Evolutionary conservation across 2,888 invertebrate genomes (phyloP).

Genomic region (Dastarcus helophoroides): DNA sequence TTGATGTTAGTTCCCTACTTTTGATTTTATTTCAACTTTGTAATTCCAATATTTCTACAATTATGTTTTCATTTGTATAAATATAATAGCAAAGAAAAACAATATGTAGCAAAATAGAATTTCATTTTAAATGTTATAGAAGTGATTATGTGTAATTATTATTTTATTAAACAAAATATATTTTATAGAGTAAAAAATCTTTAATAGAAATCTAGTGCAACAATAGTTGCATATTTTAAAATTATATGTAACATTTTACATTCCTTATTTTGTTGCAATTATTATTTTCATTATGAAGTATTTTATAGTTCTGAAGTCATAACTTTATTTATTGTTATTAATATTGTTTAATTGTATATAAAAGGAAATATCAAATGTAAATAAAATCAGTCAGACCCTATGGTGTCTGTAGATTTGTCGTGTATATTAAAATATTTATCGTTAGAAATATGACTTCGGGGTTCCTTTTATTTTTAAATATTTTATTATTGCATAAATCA

Average conservation of each 20-base stretch:
- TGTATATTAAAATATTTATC: conserved; percentile 24
- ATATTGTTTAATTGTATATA: conserved; percentile 35
- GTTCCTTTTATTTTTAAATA: conserved; percentile 34
- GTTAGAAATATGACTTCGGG: conserved; percentile 33
- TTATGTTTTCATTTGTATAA: neutral
- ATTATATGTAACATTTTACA: conserved; percentile 8
- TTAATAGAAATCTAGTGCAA: no score
- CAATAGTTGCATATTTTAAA: conserved; percentile 19
- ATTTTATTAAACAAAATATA: no score
- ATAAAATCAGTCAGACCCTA: conserved; percentile 34
- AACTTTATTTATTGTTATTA: conserved; percentile 23
- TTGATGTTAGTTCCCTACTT: conserved; percentile 24
- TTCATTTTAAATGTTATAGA: neutral
- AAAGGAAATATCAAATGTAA: conserved; percentile 33
- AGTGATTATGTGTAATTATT: no score
- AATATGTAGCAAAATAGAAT: neutral
- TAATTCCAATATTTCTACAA: neutral
- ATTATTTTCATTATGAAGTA: conserved; percentile 9
- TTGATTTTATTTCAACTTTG: neutral
- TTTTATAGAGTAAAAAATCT: no score
- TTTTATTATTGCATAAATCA: conserved; percentile 36
- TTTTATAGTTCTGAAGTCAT: conserved; percentile 28
- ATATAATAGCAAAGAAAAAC: neutral
- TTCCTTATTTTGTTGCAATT: conserved; percentile 9
- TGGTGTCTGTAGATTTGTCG: conserved; percentile 32